Evolutionary conservation across 2,797 vertebrate species (phyloP).

Genomic region (Gymnothorax javanicus): DNA sequence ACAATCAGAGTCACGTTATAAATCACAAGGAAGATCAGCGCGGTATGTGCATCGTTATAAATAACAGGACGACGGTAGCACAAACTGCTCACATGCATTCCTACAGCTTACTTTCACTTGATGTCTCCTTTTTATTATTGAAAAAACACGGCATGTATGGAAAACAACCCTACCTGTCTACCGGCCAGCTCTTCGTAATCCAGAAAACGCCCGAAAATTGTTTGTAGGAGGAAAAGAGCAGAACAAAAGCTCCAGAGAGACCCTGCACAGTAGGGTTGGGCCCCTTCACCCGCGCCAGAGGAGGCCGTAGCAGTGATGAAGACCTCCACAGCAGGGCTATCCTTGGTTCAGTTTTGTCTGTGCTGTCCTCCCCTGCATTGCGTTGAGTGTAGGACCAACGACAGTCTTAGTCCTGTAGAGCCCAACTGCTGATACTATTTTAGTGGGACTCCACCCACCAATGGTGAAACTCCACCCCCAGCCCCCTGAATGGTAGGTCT

Average conservation of each 20-base stretch:
- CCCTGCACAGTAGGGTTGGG: constrained; percentile 26
- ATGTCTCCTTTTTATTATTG: constrained; percentile 1
- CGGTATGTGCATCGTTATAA: constrained; percentile 40
- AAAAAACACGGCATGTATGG: not conserved
- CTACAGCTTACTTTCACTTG: constrained; percentile 14
- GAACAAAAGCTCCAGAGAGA: constrained; percentile 22
- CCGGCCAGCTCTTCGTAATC: constrained; percentile 25
- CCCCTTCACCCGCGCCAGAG: constrained; percentile 26
- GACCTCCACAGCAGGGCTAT: not conserved
- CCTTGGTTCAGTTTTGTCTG: not conserved
- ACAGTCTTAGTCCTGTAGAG: constrained; percentile 58
- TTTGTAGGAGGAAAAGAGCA: not conserved
- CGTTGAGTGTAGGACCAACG: constrained; percentile 34
- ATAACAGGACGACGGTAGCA: constrained; percentile 41
- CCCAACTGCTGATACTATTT: constrained; percentile 65
- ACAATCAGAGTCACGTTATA: constrained; percentile 34
- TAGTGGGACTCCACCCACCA: constrained; percentile 54
- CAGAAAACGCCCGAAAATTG: not conserved
- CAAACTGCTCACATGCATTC: constrained; percentile 26
- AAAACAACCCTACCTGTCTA: constrained; percentile 41
- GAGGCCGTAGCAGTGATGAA: constrained; percentile 4
- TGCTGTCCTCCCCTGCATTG: constrained; percentile 34
- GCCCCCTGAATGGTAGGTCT: constrained; percentile 49
- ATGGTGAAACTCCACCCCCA: constrained; percentile 33
- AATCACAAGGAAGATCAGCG: constrained; percentile 31